These are phyloP conservation scores for Heteromyza rotundicornis DNA, from an alignment of 2,888 invertebrate genomes.

Conservation along the genomic window DNA sequence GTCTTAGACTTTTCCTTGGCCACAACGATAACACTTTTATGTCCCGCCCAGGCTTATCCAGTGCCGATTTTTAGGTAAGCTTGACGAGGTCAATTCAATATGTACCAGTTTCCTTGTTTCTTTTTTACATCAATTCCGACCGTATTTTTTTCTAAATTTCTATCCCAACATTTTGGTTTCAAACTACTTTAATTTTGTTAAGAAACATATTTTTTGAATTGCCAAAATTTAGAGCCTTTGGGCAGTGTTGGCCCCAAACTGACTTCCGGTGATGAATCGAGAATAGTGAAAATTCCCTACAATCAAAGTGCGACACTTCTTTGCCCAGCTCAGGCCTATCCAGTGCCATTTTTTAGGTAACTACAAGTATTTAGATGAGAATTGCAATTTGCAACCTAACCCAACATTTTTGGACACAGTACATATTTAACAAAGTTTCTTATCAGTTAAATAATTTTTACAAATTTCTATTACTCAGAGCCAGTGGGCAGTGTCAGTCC, in stretches of 20 bases:
- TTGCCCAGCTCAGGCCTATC: slow-evolving; percentile 73
- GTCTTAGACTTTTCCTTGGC: slow-evolving; percentile 45
- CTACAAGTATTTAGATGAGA: slow-evolving; percentile 34
- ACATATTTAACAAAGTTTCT: neutral
- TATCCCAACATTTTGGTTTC: slow-evolving; percentile 49
- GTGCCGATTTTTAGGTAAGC: slow-evolving; percentile 76
- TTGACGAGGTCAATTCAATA: neutral
- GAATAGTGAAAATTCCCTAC: slow-evolving; percentile 64
- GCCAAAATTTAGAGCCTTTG: slow-evolving; percentile 62
- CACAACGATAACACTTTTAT: slow-evolving; percentile 68
- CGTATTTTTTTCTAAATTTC: slow-evolving; percentile 43
- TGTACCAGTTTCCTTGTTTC: neutral
- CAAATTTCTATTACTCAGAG: slow-evolving; percentile 47
- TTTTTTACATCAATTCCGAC: slow-evolving; percentile 24
- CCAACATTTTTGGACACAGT: slow-evolving; percentile 10
- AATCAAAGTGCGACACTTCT: slow-evolving; percentile 67
- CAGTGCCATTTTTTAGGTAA: slow-evolving; percentile 76
- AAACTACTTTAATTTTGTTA: neutral
- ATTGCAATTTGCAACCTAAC: slow-evolving; percentile 2
- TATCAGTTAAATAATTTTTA: neutral
- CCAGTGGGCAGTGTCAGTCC: slow-evolving; percentile 65
- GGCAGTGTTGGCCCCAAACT: slow-evolving; percentile 69
- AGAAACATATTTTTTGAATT: neutral
- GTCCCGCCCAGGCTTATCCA: slow-evolving; percentile 76
- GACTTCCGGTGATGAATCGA: slow-evolving; percentile 71